Base-by-base conservation (phyloP, 2,797 vertebrate species). In the Oreonectes daqikongensis region DNA sequence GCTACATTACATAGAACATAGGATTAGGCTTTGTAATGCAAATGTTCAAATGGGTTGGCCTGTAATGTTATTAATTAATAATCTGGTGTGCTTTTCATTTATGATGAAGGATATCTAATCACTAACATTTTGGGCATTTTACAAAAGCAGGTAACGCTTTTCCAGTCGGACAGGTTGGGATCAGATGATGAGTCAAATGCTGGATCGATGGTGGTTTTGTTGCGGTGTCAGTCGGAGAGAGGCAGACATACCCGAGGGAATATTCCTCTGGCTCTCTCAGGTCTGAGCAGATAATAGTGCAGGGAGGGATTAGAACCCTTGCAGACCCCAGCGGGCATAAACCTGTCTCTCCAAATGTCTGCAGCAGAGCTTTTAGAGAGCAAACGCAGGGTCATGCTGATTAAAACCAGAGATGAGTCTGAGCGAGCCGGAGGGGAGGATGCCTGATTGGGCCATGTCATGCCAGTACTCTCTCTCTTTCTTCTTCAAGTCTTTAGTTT, bases 231-330 rank as follows among this genome's bases (percentile, higher is more conserved):
- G 17, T 55, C 55, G 46, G 17, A 14, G 32, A 20, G 20, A 15
- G 20, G n/a, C 17, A 67, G n/a, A 44, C 69, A 46, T 46, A 77
- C 64, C 60, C 64, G 24, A 81, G 69, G 26, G 67, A 82, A 46
- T 71, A 52, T 69, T 75, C 70, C 82, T 71, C 74, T 61, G 74
- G 69, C 66, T 68, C 44, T 24, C 68, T 78, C 71, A 61, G 67
- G 66, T 83, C 83, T 83, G 79, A 71, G 77, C 42, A 83, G 83
- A 86, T 90, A 92, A 86, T 90, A 92, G 90, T 87, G 85, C 87
- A 89, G 69, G 79, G 42, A 86, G 85, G 88, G 87, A 91, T 92
- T 92, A 90, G 82, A 64, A 73, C 42, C 78, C 82, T 89, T 89
- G 79, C 80, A 78, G 78, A 79, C 72, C 83, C 77, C 75, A 74